Percentiles rank a stretch among this genome's conserved stretches.
These are phyloP conservation scores for Hirundo rustica DNA, from an alignment of 2,797 vertebrate species.

Conservation along the genomic window DNA sequence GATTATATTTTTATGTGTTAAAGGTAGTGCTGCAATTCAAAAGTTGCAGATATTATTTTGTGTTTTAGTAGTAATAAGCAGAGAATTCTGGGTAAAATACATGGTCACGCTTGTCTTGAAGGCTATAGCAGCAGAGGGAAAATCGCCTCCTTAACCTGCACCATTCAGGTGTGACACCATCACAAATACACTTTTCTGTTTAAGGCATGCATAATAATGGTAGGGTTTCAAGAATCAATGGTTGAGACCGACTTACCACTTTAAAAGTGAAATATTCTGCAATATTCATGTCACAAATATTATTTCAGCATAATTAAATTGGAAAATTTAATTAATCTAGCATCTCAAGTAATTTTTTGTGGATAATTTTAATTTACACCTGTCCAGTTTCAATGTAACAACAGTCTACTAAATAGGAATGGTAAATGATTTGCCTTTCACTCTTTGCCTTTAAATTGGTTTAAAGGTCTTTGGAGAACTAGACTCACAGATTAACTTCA, in stretches of 20 bases:
- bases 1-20: not conserved
- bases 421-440: not conserved
- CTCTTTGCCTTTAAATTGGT: not conserved
- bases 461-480: not conserved
- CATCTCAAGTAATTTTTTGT: not conserved
- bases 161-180: not conserved
- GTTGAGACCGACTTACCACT: not conserved
- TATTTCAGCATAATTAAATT: constrained; percentile 20
- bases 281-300: constrained; percentile 6
- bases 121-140: not conserved
- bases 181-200: not conserved
- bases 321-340: constrained; percentile 27
- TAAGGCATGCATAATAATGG: not conserved
- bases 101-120: not conserved
- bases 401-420: not conserved
- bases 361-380: constrained; percentile 15
- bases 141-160: not conserved
- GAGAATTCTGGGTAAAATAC: not conserved
- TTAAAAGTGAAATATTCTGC: not conserved
- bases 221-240: not conserved
- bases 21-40: not conserved
- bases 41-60: not conserved
- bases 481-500: not conserved
- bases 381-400: not conserved
- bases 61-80: not conserved